Evolutionary conservation across 2,888 invertebrate genomes (phyloP), one percentile per base, ranked within the genome.

Genomic region (Odontocerum albicorne): DNA sequence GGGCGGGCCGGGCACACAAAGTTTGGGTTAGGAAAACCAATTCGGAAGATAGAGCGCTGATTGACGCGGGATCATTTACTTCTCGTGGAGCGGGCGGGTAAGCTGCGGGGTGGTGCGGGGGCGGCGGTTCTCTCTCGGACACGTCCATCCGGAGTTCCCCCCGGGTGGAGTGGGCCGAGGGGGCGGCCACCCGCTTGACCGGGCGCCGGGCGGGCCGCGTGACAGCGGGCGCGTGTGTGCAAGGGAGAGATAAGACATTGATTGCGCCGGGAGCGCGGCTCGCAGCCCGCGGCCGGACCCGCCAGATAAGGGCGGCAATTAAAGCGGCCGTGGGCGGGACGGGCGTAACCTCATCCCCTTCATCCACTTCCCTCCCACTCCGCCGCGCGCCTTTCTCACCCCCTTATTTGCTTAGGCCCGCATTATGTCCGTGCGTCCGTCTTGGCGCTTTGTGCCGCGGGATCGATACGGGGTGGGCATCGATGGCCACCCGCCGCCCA

Each of bases 361-460:
- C 47, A 12, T 38, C 47, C 38, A n/a, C 38, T 21, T 27, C 12
- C 47, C 32, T 15, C 38, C 47, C 16, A 38, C 10, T n/a, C 20
- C 33, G 22, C 38, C 13, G 12, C 42, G 45, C 45, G 27, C 53
- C n/a, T 32, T 16, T 12, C 42, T 19, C 53, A 39, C 54, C 44
- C 44, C 57, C 59, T 56, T 60, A 60, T 60, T 60, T 60, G 60
- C 60, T 60, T 60, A 57, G 60, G 60, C 57, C 60, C 60, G 56
- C 53, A 59, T 60, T 57, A 57, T 57, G 59, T 59, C 60, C 50
- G 56, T 56, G 49, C 56, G 59, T 56, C 59, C 57, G 54, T 60
- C 60, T 60, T 57, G 56, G 59, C 42, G 55, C 59, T 59, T 59
- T 59, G 59, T 59, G 59, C 49, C 55, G 55, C 49, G 51, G 58